Percentiles rank a stretch among this genome's conserved stretches.
These are phyloP conservation scores for Noctuana brunneofusca DNA, from an alignment of 2,888 invertebrate genomes.

Conservation along the genomic window DNA sequence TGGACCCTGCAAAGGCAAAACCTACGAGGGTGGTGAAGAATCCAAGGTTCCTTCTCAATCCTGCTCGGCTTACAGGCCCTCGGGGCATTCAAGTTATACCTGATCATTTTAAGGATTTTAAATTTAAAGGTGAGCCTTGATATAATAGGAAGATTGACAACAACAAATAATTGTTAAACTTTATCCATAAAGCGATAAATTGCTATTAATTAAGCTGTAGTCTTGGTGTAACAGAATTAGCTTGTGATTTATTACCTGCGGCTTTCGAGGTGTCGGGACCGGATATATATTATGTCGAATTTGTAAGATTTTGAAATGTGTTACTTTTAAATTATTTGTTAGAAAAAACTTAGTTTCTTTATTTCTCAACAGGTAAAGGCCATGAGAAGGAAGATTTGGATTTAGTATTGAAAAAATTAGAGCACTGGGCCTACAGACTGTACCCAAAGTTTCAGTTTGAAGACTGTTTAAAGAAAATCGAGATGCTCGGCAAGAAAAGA, in stretches of 20 bases:
- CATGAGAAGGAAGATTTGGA: conserved; percentile 92
- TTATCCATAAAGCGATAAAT: too few relatives aligned
- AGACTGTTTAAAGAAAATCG: conserved; percentile 91
- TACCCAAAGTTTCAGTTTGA: conserved; percentile 95
- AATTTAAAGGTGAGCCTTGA: conserved; percentile 84
- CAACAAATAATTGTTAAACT: too few relatives aligned
- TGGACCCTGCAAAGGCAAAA: conserved; percentile 68
- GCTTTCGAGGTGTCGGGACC: too few relatives aligned
- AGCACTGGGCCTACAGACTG: conserved; percentile 97
- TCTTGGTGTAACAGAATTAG: too few relatives aligned
- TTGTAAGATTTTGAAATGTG: too few relatives aligned
- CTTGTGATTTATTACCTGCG: too few relatives aligned
- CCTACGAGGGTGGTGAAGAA: conserved; percentile 84
- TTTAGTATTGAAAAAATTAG: conserved; percentile 89
- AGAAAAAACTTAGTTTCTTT: neutral
- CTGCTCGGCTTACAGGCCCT: conserved; percentile 88
- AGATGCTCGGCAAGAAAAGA: conserved; percentile 89
- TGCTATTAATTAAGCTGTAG: too few relatives aligned
- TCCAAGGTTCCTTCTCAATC: conserved; percentile 86
- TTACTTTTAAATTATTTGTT: too few relatives aligned
- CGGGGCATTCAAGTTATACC: conserved; percentile 92
- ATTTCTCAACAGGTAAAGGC: conserved; percentile 82
- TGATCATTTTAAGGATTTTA: conserved; percentile 90
- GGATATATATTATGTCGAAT: too few relatives aligned
- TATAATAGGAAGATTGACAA: neutral